phyloP scores from a whole-genome alignment of 2,797 vertebrate genomes.

The Capromys pilorides region DNA sequence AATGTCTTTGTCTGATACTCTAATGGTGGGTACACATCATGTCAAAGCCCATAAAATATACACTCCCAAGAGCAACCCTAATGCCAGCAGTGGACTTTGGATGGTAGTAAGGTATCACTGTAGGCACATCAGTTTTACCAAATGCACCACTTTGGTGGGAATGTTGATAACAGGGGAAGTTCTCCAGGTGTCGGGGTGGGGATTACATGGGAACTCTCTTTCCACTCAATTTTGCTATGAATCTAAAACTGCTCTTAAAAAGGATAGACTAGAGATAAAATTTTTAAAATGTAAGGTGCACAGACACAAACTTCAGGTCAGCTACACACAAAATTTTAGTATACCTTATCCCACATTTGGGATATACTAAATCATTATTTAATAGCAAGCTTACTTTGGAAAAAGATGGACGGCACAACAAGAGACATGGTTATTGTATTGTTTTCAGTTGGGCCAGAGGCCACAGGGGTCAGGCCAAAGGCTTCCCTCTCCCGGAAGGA shows the following conservation, averaged over 20 bases:
- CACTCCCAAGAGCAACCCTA: neutral
- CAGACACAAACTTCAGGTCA: neutral
- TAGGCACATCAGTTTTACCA: neutral
- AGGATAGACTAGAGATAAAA: neutral
- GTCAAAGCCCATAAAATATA: neutral
- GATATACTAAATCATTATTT: neutral
- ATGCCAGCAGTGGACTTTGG: neutral
- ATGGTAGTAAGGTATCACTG: no score
- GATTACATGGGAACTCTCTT: neutral
- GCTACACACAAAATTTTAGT: neutral
- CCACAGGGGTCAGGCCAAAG: neutral
- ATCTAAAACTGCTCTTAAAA: neutral
- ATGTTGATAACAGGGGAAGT: neutral
- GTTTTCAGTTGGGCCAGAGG: neutral
- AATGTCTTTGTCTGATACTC: neutral
- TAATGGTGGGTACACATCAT: neutral
- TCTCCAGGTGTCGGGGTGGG: neutral
- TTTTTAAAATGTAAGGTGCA: neutral
- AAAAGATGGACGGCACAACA: neutral
- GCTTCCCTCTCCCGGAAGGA: neutral
- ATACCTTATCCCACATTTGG: neutral
- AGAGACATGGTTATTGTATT: no score
- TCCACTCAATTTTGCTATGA: neutral
- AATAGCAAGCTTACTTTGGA: neutral
- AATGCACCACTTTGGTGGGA: no score